Percentiles rank a stretch among this genome's conserved stretches.
Evolutionary conservation across 2,888 invertebrate species (phyloP).

Genomic region (Sminthurinus aureus): DNA sequence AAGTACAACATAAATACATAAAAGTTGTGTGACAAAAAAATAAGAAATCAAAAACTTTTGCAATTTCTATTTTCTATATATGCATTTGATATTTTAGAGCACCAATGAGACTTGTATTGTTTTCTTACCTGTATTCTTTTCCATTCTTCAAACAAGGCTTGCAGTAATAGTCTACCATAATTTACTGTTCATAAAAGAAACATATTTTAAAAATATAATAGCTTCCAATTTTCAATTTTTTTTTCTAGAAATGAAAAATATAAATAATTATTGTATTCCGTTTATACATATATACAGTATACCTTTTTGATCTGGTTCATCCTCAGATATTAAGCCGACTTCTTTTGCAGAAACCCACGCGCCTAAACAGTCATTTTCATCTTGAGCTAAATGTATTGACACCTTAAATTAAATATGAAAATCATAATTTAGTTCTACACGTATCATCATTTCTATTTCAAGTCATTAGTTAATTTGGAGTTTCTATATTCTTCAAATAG

Average conservation of each 20-base stretch:
- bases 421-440: constrained; percentile 18
- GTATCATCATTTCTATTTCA: neutral
- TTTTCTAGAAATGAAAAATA: neutral
- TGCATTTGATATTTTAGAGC: no score
- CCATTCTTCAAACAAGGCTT: constrained; percentile 96
- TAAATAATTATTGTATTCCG: neutral
- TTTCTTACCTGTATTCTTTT: constrained; percentile 71
- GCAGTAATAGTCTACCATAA: constrained; percentile 90
- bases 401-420: constrained; percentile 86
- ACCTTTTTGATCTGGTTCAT: constrained; percentile 78
- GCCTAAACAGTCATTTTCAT: constrained; percentile 96
- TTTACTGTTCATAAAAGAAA: constrained; percentile 72
- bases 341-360: constrained; percentile 99
- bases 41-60: no score
- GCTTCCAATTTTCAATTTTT: neutral
- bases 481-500: neutral
- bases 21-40: no score
- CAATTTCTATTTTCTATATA: no score
- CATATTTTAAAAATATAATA: neutral
- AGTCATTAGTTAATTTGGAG: neutral
- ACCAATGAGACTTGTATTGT: no score
- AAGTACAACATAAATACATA: no score
- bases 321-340: constrained; percentile 79
- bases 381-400: constrained; percentile 94
- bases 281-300: neutral